phyloP scores from a whole-genome alignment of 2,888 invertebrate genomes.

The Machimus atricapillus region DNA sequence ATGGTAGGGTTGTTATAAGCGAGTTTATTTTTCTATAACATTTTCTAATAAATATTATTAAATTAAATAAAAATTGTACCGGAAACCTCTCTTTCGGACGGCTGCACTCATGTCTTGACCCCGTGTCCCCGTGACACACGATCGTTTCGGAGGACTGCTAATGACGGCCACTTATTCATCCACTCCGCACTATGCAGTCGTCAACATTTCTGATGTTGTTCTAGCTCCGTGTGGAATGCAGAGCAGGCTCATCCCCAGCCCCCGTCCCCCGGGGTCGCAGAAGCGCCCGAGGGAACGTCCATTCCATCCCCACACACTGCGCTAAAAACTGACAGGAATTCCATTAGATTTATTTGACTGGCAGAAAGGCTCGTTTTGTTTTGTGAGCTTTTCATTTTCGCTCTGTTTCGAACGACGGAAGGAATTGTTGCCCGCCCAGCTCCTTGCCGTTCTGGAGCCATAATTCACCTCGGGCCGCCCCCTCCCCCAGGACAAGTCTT shows the following conservation, averaged over 20 bases:
- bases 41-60: too few relatives aligned
- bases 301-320: not conserved
- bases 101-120: not conserved
- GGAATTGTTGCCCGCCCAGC: not conserved
- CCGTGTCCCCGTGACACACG: not conserved
- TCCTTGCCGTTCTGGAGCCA: not conserved
- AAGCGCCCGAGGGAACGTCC: not conserved
- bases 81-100: not conserved
- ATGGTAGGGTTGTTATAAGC: too few relatives aligned
- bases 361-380: not conserved
- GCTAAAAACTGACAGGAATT: slow-evolving; percentile 14
- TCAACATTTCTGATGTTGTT: not conserved
- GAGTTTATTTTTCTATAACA: too few relatives aligned
- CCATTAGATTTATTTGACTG: slow-evolving; percentile 25
- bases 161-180: not conserved
- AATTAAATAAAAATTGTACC: not conserved
- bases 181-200: not conserved
- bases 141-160: not conserved
- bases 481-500: not conserved
- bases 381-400: not conserved
- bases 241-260: not conserved
- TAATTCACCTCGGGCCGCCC: not conserved
- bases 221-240: not conserved
- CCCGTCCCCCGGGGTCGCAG: not conserved
- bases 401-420: not conserved